Percentiles rank a stretch among this genome's conserved stretches.
phyloP scores from a whole-genome alignment of 2,797 vertebrate genomes.

The Geotrypetes seraphini region DNA sequence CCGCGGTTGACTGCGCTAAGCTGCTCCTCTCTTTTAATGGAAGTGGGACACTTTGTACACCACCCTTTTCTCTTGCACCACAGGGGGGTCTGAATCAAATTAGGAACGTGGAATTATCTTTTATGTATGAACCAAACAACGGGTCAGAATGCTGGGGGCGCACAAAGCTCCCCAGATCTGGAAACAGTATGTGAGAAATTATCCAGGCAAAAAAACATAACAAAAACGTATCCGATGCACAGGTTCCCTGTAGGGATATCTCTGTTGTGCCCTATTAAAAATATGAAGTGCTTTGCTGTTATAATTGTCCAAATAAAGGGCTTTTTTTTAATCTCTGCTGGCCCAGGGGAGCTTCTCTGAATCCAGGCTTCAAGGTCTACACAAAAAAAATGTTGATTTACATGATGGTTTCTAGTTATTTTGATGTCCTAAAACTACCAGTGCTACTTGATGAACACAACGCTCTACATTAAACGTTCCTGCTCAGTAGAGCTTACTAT shows the following conservation, averaged over 20 bases:
- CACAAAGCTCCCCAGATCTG: no score
- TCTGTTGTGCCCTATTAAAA: slow-evolving; percentile 6
- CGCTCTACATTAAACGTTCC: no score
- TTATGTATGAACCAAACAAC: not conserved
- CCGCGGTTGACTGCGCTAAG: no score
- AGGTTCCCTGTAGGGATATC: slow-evolving; percentile 4
- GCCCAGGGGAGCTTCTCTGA: not conserved
- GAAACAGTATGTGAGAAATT: no score
- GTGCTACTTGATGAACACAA: no score
- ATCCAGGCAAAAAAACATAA: no score
- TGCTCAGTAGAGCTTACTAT: no score
- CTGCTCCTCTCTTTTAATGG: no score
- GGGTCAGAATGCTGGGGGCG: not conserved
- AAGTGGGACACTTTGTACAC: not conserved
- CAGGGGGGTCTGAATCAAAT: not conserved
- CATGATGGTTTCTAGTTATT: no score
- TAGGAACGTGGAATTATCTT: not conserved
- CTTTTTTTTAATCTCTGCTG: not conserved
- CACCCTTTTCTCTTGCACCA: not conserved
- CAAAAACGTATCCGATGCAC: slow-evolving; percentile 6
- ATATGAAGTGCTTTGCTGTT: slow-evolving; percentile 20
- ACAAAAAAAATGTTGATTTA: no score
- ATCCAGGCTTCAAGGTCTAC: not conserved
- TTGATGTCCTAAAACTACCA: no score
- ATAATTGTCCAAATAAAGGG: slow-evolving; percentile 10